Base-by-base conservation (phyloP, 2,113 vertebrate species). In the Apeltes quadracus region DNA sequence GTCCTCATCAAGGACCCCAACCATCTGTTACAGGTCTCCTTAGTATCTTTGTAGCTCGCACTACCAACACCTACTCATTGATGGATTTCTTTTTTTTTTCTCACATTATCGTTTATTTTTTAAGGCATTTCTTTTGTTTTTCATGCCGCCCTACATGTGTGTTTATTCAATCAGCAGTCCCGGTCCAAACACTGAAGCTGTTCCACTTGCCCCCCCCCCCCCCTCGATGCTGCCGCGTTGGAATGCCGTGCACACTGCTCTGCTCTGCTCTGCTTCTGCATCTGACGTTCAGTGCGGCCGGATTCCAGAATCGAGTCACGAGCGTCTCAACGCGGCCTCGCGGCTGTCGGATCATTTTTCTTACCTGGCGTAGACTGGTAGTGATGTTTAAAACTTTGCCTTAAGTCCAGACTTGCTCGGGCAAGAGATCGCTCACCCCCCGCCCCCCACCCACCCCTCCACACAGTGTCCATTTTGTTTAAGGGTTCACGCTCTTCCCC, bases 331-430 rank as follows among this genome's bases (percentile, higher is more conserved):
- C 39, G 63, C 58, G 79, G 75, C 77, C 76, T 71, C 63, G 22
- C 75, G 76, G 74, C 72, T 74, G 76, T 84, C 64, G n/a, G 72
- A 36, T 59, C 38, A 34, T 65, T 78, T 73, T 72, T 44, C 48
- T 81, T 5, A 81, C 56, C 69, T 65, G 25, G 41, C 72, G 32
- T 69, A 82, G 78, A 71, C 74, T 73, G 58, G 77, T 84, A 34
- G 71, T 75, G 50, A 84, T 64, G 54, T 82, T 86, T 88, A 44
- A 88, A 88, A 79, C 87, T 90, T 89, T 90, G 90, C 90, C 90
- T 91, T 92, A 91, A 89, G 72, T 85, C n/a, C 71, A 83, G 84
- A 88, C 87, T 85, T 84, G 85, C 89, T 87, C 64, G 86, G 87
- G 87, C 86, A 76, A 90, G 82, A 83, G 78, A 86, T 62, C 36